A percentile compares a stretch with the other conserved stretches of the same genome.
Conservation (phyloP, 2,113 vertebrate genomes). For the Pluvianellus socialis region DNA sequence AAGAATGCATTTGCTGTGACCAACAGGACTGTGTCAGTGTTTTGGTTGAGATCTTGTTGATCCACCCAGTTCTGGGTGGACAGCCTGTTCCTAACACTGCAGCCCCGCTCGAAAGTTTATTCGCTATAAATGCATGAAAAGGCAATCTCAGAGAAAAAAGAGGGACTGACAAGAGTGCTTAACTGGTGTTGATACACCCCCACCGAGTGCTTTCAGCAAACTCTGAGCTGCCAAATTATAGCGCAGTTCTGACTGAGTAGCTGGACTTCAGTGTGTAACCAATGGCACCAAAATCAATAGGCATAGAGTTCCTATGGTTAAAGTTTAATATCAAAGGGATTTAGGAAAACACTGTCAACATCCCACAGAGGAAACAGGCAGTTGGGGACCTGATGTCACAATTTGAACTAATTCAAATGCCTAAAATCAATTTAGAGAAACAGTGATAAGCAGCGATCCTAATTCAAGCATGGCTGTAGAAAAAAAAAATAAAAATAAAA, state of each 20-base stretch:
- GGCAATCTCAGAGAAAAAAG: background rate
- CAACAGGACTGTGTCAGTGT: too few species aligned
- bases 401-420: background rate
- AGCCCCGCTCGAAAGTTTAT: background rate
- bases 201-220: background rate
- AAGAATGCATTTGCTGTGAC: background rate
- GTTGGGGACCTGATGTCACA: background rate
- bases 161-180: background rate
- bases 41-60: background rate
- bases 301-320: background rate
- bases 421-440: conserved; percentile 6
- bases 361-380: background rate
- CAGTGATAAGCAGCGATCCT: background rate
- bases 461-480: conserved; percentile 5
- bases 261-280: background rate
- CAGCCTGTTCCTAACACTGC: background rate
- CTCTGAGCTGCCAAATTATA: background rate
- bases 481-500: background rate
- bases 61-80: background rate
- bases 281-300: background rate
- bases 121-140: background rate
- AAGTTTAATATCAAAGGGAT: background rate
- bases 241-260: background rate
- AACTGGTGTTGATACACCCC: background rate
- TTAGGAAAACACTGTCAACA: background rate